These are phyloP conservation scores for Ethmia dodecea DNA, from an alignment of 2,888 invertebrate species.

Conservation along the genomic window DNA sequence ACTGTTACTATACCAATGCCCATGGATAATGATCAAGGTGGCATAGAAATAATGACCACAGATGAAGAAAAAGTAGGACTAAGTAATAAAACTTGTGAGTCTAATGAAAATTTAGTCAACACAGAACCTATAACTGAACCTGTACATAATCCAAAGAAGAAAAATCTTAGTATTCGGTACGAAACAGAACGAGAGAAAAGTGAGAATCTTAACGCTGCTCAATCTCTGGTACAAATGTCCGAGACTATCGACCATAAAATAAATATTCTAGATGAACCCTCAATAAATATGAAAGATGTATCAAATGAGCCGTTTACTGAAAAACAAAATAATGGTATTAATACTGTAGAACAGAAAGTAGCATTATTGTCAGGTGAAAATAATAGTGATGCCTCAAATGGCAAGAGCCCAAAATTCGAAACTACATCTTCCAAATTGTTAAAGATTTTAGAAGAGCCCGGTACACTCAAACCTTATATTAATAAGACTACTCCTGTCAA, in stretches of 20 bases:
- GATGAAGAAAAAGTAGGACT: slow-evolving; percentile 7
- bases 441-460: slow-evolving; percentile 75
- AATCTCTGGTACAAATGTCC: slow-evolving; percentile 72
- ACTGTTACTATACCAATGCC: slow-evolving; percentile 11
- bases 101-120: slow-evolving; percentile 4
- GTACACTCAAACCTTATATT: slow-evolving; percentile 38
- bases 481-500: slow-evolving; percentile 34
- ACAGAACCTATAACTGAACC: slow-evolving; percentile 8
- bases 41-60: slow-evolving; percentile 4
- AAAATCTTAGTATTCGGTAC: slow-evolving; percentile 42
- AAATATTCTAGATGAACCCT: slow-evolving; percentile 34
- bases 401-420: slow-evolving; percentile 43
- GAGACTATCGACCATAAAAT: slow-evolving; percentile 60
- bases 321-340: slow-evolving; percentile 36
- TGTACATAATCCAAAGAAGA: slow-evolving; percentile 28
- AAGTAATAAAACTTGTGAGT: slow-evolving; percentile 1
- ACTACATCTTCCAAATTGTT: slow-evolving; percentile 74
- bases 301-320: slow-evolving; percentile 22
- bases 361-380: slow-evolving; percentile 37
- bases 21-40: slow-evolving; percentile 2
- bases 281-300: slow-evolving; percentile 30
- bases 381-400: slow-evolving; percentile 32
- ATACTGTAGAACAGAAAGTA: slow-evolving; percentile 39
- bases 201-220: slow-evolving; percentile 69
- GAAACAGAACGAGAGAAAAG: slow-evolving; percentile 67